Evolutionary conservation across 1,140 invertebrate genomes (phyloP), one percentile per base, ranked within the genome.

Genomic region (Heliconius hermathena): DNA sequence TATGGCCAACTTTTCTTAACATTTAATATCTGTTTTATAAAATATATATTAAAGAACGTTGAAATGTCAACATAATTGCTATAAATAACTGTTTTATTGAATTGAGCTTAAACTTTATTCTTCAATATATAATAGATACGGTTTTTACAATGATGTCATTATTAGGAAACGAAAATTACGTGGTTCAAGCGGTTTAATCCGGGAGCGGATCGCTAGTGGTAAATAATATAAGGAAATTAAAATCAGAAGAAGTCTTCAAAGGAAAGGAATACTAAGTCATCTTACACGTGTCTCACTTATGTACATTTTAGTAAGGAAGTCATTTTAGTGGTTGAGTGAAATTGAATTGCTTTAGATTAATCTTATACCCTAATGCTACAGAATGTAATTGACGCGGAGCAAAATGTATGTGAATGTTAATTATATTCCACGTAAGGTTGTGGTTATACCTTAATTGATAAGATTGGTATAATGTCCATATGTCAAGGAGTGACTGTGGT

Each of bases 281-380:
- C n/a, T 29, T 66, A 36, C 36, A 13, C 36, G 33, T 46, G 26
- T 70, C 57, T 76, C n/a, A 36, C 49, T 60, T 66, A 29, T 22
- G 33, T 73, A 33, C 11, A 20, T 60, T 60, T 38, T n/a, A 33
- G 8, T 20, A 11, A 78, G 76, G 76, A 78, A 78, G 54, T 46
- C 57, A 54, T 41, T 78, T 71, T 75, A 79, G 78, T 66, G 77
- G 57, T 79, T 33, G 57, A 73, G 77, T 71, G 73, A 79, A 74
- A 79, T 73, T 71, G 73, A 74, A 79, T 75, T 78, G 38, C 78
- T 52, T 60, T 11, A 57, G 54, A 66, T 20, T 75, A 79, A 74
- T 74, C 73, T 70, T 46, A 75, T n/a, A 46, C 4, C 0, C 33
- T 36, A 36, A 52, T 78, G 36, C 29, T 73, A 57, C 22, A 71